These are phyloP conservation scores for Meandrina meandrites DNA, from an alignment of 92 coral and sea anemone genomes.

Conservation along the genomic window DNA sequence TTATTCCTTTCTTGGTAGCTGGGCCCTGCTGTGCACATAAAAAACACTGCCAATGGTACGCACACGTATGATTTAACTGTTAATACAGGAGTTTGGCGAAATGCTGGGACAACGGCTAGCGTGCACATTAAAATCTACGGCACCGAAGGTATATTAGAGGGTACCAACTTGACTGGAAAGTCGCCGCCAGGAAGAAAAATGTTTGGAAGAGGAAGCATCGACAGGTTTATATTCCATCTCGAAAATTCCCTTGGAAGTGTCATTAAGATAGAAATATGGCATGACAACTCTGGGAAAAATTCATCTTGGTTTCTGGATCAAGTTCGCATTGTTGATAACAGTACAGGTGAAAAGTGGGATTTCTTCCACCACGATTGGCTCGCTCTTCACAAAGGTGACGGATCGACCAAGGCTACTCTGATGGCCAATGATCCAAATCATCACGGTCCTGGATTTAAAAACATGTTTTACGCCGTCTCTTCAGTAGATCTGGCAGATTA, in stretches of 20 bases:
- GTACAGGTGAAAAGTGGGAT: conserved; percentile 54
- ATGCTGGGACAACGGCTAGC: conserved; percentile 79
- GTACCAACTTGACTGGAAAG: conserved; percentile 60
- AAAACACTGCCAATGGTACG: conserved; percentile 21
- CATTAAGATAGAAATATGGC: conserved; percentile 73
- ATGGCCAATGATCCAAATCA: conserved; percentile 55
- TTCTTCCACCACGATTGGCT: conserved; percentile 79
- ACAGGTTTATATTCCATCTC: conserved; percentile 56
- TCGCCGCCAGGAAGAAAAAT: conserved; percentile 59
- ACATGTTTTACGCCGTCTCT: conserved; percentile 62
- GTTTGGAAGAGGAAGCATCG: conserved; percentile 81
- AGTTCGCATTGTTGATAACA: conserved; percentile 55
- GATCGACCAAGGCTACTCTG: conserved; percentile 57
- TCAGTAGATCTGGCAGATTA: conserved; percentile 74
- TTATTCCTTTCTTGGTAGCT: not conserved
- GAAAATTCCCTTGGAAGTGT: conserved; percentile 65
- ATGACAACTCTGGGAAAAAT: conserved; percentile 70
- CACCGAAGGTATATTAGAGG: conserved; percentile 64
- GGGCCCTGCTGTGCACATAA: conserved; percentile 20
- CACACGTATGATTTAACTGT: conserved; percentile 63
- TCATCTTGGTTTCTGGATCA: conserved; percentile 82
- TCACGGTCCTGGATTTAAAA: conserved; percentile 75
- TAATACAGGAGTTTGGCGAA: conserved; percentile 82
- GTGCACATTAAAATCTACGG: conserved; percentile 70
- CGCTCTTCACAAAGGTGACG: conserved; percentile 75